phyloP scores from a whole-genome alignment of 2,888 invertebrate genomes.

The Tetragnatha montana region DNA sequence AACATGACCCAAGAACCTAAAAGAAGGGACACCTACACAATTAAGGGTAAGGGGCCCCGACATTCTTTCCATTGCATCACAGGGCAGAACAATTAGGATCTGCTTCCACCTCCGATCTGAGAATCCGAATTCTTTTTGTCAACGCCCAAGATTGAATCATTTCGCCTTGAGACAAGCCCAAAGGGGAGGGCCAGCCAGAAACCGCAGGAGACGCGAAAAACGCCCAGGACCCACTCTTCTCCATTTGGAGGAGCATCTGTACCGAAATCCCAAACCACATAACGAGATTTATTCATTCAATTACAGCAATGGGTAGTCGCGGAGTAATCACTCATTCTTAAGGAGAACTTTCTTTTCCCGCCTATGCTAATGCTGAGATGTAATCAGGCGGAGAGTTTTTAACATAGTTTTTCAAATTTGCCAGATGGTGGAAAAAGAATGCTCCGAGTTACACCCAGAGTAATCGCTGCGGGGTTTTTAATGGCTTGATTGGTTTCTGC shows the following conservation, averaged over 20 bases:
- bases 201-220: constrained; percentile 50
- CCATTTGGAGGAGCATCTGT: neutral
- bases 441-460: neutral
- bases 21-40: too few species aligned
- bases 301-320: constrained; percentile 23
- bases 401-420: neutral
- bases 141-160: constrained; percentile 53
- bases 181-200: constrained; percentile 19
- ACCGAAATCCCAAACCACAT: constrained; percentile 10
- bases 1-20: too few species aligned
- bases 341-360: constrained; percentile 22
- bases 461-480: neutral
- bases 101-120: neutral
- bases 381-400: neutral
- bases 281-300: constrained; percentile 8
- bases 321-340: constrained; percentile 40
- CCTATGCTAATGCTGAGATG: constrained; percentile 26
- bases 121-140: neutral
- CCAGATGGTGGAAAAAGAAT: neutral
- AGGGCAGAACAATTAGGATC: neutral
- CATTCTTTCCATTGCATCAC: neutral
- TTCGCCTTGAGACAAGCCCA: constrained; percentile 37
- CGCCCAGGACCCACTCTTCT: constrained; percentile 26
- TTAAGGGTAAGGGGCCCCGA: neutral
- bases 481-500: neutral